phyloP scores from a whole-genome alignment of 2,797 vertebrate species.

The Spondyliosoma cantharus region DNA sequence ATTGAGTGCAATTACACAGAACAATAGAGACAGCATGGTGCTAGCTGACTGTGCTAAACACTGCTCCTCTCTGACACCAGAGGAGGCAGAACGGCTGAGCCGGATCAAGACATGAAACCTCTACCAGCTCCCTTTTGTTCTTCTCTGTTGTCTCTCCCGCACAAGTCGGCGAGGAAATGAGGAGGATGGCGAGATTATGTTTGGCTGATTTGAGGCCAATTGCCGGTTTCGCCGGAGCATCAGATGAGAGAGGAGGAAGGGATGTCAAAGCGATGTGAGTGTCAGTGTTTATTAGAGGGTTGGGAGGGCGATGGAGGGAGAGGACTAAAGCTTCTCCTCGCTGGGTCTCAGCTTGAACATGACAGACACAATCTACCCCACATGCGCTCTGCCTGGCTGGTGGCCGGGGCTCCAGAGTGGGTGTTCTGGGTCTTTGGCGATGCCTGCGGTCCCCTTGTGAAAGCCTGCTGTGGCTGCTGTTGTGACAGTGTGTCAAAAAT shows the following conservation, averaged over 20 bases:
- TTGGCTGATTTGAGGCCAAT: constrained; percentile 84
- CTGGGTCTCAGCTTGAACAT: constrained; percentile 76
- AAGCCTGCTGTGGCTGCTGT: constrained; percentile 44
- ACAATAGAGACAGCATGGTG: constrained; percentile 75
- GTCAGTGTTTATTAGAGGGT: constrained; percentile 82
- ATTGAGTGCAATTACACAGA: constrained; percentile 83
- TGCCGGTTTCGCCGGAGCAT: constrained; percentile 74
- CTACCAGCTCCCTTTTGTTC: constrained; percentile 61
- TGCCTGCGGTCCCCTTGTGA: constrained; percentile 36
- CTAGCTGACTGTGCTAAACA: constrained; percentile 78
- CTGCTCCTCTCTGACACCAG: constrained; percentile 61
- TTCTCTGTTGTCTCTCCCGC: constrained; percentile 36
- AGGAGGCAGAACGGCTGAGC: constrained; percentile 56
- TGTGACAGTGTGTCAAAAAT: constrained; percentile 64
- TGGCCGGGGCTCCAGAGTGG: constrained; percentile 51
- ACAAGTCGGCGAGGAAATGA: constrained; percentile 54
- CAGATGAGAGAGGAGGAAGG: constrained; percentile 65
- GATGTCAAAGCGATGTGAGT: constrained; percentile 72
- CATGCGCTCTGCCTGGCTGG: constrained; percentile 38
- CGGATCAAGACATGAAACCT: constrained; percentile 60
- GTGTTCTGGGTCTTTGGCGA: constrained; percentile 52
- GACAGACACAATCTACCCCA: constrained; percentile 70
- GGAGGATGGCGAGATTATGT: constrained; percentile 78
- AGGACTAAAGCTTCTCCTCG: constrained; percentile 57
- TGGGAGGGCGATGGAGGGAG: constrained; percentile 54